Base-by-base conservation (phyloP, 2,113 vertebrate genomes). In the Ageneiosus marmoratus region DNA sequence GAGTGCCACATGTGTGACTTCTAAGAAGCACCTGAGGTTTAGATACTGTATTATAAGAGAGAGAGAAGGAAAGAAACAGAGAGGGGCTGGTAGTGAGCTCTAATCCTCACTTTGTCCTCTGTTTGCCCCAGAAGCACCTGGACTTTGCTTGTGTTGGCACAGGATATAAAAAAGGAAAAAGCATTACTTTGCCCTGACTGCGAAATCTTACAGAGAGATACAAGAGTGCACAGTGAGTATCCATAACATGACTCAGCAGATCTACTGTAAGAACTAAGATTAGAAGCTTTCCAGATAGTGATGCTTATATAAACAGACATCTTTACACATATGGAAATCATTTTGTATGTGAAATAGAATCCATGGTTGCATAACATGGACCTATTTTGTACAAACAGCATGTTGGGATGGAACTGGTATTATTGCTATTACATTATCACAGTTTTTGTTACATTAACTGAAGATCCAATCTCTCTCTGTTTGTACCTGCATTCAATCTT, bases 121-220 rank as follows among this genome's bases (percentile, higher is more conserved):
- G 22, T 55, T 32, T 79, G 76, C 60, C 82, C 80, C 44, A 44
- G 53, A 32, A 80, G 80, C 79, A 84, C 83, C 69, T 79, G 84
- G 79, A 55, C n/a, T 79, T 70, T 88, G 80, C 85, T 88, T 77
- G 22, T 80, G 63, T 85, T 88, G 85, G 85, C 83, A 79, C n/a
- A 75, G 41, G 83, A 86, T 83, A 82, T 86, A 62, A 60, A 82
- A 81, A 48, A 65, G 63, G 48, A 81, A 86, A 86, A 86, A 81
- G 63, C 82, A 73, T 78, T 82, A 81, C 62, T 41, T 79, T 74
- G 70, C 41, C 41, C 55, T 62, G 44, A 75, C 37, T 58, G 70
- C 74, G 80, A 12, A 62, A 75, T 74, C 18, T 53, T 73, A 56
- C 70, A 79, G 58, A 78, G 73, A 65, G 27, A 81, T 58, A 22